phyloP scores from a whole-genome alignment of 2,888 invertebrate species.

The Synergus umbraculus region DNA sequence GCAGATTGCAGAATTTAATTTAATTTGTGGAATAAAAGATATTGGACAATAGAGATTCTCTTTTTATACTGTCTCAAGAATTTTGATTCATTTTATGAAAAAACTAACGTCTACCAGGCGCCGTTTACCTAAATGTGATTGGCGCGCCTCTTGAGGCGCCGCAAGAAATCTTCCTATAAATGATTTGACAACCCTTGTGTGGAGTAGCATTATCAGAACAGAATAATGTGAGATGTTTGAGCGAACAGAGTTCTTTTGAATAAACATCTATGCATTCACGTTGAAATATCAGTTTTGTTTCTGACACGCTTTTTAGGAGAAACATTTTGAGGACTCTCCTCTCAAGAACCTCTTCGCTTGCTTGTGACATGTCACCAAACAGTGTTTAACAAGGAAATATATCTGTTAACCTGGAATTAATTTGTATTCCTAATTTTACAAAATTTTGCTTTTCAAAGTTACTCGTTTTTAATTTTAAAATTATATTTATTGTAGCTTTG shows the following conservation, averaged over 20 bases:
- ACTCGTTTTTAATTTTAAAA: background rate
- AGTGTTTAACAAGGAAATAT: background rate
- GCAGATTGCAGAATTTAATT: background rate
- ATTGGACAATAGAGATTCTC: background rate
- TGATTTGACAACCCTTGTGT: background rate
- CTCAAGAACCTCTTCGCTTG: background rate
- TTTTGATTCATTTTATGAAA: background rate
- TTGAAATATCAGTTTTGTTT: constrained; percentile 4
- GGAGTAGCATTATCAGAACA: background rate
- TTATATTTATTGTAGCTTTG: too few species aligned
- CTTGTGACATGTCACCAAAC: background rate
- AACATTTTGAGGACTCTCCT: background rate
- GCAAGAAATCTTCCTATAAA: constrained; percentile 14
- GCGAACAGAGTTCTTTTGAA: background rate
- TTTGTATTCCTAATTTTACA: background rate
- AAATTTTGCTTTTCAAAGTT: background rate
- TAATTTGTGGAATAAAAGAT: background rate
- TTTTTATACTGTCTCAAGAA: background rate
- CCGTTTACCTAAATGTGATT: background rate
- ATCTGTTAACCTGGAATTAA: background rate
- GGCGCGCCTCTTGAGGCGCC: background rate
- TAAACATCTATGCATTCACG: constrained; percentile 1
- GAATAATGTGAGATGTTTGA: background rate
- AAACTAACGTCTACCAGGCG: background rate
- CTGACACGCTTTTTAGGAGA: constrained; percentile 4